Percentiles rank a stretch among this genome's conserved stretches.
Conservation (phyloP, 2,797 vertebrate species). For the Phylloscopus collybita region DNA sequence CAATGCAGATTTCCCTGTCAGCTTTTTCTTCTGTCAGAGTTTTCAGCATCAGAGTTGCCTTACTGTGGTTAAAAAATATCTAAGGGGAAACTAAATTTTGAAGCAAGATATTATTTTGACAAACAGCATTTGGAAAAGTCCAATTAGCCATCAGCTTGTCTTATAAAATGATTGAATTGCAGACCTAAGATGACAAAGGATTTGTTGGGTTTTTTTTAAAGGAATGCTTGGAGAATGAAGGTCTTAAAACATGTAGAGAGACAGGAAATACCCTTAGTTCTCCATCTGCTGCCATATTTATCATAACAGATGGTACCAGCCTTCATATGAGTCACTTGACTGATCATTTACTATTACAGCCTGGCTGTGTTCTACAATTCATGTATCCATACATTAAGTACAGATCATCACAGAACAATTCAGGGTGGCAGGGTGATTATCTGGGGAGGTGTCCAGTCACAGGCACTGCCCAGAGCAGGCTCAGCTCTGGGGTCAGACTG, state of each 20-base stretch:
- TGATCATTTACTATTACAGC: not conserved
- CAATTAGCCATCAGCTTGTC: not conserved
- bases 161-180: not conserved
- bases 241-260: not conserved
- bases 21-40: not conserved
- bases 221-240: not conserved
- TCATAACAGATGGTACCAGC: not conserved
- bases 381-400: not conserved
- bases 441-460: not conserved
- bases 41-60: not conserved
- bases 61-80: not conserved
- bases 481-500: not conserved
- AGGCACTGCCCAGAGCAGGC: not conserved
- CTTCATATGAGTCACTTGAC: not conserved
- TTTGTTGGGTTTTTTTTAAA: rapidly evolving
- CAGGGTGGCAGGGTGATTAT: not conserved
- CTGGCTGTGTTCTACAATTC: not conserved
- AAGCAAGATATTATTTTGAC: not conserved
- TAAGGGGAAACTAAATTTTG: not conserved
- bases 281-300: not conserved
- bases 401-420: not conserved
- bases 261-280: not conserved
- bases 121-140: not conserved
- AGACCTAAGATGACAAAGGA: not conserved
- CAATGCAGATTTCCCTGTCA: not conserved